Evolutionary conservation across 2,797 vertebrate species (phyloP).

Genomic region (Aldrovandia affinis): DNA sequence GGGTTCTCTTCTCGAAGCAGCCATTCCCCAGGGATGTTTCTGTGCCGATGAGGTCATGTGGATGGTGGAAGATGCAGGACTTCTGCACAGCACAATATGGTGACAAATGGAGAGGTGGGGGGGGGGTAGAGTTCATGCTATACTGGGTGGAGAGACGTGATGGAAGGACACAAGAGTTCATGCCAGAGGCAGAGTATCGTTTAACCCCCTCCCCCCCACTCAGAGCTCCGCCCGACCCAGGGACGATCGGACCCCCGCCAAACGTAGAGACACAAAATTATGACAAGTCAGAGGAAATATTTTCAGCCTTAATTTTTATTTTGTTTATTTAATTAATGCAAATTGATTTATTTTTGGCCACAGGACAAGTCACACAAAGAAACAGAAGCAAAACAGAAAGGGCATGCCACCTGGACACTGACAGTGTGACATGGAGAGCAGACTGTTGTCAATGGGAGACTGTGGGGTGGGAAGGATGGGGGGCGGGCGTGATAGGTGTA

Average conservation of each 20-base stretch:
- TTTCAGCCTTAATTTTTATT: constrained; percentile 82
- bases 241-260: constrained; percentile 67
- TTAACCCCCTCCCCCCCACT: constrained; percentile 44
- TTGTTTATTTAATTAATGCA: neutral
- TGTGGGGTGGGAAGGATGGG: constrained; percentile 40
- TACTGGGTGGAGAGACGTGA: constrained; percentile 31
- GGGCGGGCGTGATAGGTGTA: constrained; percentile 41
- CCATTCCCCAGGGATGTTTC: constrained; percentile 1
- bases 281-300: constrained; percentile 79
- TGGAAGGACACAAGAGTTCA: constrained; percentile 52
- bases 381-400: constrained; percentile 55
- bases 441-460: constrained; percentile 40
- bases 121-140: neutral
- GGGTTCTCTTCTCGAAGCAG: neutral
- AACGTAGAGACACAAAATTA: constrained; percentile 80
- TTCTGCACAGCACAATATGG: neutral
- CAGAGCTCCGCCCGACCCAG: constrained; percentile 45
- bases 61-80: neutral
- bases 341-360: constrained; percentile 51
- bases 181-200: constrained; percentile 61
- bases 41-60: neutral
- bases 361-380: constrained; percentile 70
- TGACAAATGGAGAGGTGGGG: constrained; percentile 10
- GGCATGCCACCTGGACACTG: constrained; percentile 45
- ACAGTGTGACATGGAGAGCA: constrained; percentile 42